A percentile compares a stretch with the other conserved stretches of the same genome.
Evolutionary conservation across 2,888 invertebrate genomes (phyloP).

Genomic region (Girardia tigrina): DNA sequence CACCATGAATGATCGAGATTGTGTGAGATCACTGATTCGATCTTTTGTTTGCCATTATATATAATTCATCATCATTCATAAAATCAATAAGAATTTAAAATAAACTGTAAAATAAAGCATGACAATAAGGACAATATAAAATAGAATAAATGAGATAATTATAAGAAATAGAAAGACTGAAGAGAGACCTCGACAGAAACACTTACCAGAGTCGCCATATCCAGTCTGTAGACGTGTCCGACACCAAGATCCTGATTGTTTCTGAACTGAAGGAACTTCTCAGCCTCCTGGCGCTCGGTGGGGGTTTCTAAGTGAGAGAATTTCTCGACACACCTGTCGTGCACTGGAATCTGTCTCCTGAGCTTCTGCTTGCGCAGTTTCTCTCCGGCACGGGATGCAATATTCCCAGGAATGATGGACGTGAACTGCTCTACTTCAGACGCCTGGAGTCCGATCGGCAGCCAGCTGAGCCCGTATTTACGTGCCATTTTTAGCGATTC

Average conservation of each 20-base stretch:
- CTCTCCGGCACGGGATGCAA: slow-evolving; percentile 1
- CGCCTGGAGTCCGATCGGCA: slow-evolving; percentile 29
- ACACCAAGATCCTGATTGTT: slow-evolving; percentile 15
- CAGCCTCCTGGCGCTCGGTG: not conserved
- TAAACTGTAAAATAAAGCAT: no score
- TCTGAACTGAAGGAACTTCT: not conserved
- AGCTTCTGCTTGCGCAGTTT: slow-evolving; percentile 13
- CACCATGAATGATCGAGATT: no score
- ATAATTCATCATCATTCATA: no score
- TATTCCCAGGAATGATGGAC: not conserved
- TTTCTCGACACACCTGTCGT: not conserved
- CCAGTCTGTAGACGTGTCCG: not conserved
- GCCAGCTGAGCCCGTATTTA: slow-evolving; percentile 19
- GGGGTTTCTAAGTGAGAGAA: not conserved
- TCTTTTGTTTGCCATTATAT: no score
- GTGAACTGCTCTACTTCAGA: slow-evolving; percentile 25
- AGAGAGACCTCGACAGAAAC: no score
- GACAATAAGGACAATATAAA: no score
- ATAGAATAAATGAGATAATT: no score
- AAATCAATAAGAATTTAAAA: no score
- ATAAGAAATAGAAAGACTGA: no score
- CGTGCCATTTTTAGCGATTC: slow-evolving; percentile 21
- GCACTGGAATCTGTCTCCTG: not conserved
- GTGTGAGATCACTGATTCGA: no score
- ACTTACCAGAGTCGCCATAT: slow-evolving; percentile 6